Evolutionary conservation across 2,888 invertebrate species (phyloP), one percentile per base, ranked within the genome.

Genomic region (Sclerodermus sp.): DNA sequence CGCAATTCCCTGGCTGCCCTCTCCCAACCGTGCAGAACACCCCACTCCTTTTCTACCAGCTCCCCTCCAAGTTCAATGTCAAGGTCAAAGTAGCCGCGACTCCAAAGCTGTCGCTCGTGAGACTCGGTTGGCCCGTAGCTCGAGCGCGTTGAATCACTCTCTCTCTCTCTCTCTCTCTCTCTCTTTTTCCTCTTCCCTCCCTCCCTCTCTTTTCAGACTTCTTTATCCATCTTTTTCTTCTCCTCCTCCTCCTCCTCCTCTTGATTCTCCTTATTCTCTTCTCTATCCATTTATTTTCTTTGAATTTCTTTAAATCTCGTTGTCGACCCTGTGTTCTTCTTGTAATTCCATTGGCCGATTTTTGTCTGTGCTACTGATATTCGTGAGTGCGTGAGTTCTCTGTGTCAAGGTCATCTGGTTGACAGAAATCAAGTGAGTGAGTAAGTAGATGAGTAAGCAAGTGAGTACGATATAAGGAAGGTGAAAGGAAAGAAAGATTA

Each of bases 1-100:
- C 73, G 74, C 75, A 74, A 73, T 67, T 60, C 55, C 49, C 48
- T 36, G 44, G 45, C 50, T 36, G 41, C 40, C 42, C 32, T 42
- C 45, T 10, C 17, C 36, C 42, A 37, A 48, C 46, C 53, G 45
- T 49, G 42, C 49, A 41, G 34, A n/a, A 48, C 51, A 42, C 36
- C 42, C 15, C 43, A 34, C 47, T 36, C 34, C 13, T 32, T 32
- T 30, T 41, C 29, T 8, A 12, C 34, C 4, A 12, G 34, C 34
- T 12, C 34, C 34, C 53, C 66, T 60, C 51, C 75, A 77, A 77
- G 77, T 77, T 77, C 77, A 77, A 77, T 77, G 77, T 75, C 77
- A 77, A 77, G 77, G 77, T 77, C 76, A 77, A 64, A 71, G 70
- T 67, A 66, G 69, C 64, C 67, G 64, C 69, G 73, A 68, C 70